phyloP scores from a whole-genome alignment of 2,113 vertebrate species.

The Rynchops niger region DNA sequence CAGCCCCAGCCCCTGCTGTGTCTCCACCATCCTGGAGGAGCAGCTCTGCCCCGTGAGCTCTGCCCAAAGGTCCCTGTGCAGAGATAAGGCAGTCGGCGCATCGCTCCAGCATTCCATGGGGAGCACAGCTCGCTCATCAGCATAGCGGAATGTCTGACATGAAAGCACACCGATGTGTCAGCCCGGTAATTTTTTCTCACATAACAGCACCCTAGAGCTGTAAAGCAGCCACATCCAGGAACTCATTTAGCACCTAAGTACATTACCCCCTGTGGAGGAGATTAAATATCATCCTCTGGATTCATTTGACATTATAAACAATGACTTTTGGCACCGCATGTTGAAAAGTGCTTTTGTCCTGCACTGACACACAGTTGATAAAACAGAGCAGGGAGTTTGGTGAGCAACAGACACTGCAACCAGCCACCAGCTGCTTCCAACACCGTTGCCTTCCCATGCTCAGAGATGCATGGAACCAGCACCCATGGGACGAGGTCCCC shows the following conservation, averaged over 20 bases:
- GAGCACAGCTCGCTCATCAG: background rate
- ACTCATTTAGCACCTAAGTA: background rate
- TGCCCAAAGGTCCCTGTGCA: background rate
- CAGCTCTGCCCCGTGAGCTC: background rate
- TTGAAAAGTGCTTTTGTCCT: background rate
- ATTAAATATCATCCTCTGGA: background rate
- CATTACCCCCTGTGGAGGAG: background rate
- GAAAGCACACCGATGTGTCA: background rate
- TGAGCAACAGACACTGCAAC: background rate
- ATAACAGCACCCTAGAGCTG: background rate
- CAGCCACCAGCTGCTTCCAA: rapidly evolving
- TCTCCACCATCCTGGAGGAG: background rate
- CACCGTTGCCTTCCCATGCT: background rate
- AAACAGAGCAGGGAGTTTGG: background rate
- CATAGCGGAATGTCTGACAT: rapidly evolving
- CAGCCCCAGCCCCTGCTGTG: background rate
- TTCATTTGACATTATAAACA: background rate
- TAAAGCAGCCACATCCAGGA: background rate
- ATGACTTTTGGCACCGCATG: background rate
- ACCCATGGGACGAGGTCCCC: rapidly evolving
- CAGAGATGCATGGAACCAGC: background rate
- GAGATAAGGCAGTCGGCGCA: background rate
- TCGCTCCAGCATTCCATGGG: rapidly evolving
- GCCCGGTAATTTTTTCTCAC: background rate
- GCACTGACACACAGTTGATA: background rate